Evolutionary conservation across 2,888 invertebrate genomes (phyloP).

Genomic region (Byasa hedistus): DNA sequence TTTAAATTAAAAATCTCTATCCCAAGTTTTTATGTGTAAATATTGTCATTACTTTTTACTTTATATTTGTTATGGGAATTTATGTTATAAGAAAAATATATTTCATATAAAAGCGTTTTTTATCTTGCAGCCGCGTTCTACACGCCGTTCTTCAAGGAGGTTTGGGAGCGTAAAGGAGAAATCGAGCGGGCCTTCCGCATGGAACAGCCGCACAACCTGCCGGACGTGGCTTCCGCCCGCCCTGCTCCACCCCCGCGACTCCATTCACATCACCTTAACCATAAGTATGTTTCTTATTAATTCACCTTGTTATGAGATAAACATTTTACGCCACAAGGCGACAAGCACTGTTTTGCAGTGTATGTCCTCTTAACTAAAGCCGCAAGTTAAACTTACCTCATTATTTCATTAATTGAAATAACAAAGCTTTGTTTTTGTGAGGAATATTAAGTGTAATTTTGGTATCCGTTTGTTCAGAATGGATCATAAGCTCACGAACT

Average conservation of each 20-base stretch:
- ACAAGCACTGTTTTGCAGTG: no score
- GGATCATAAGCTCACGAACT: conserved; percentile 74
- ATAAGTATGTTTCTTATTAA: conserved; percentile 53
- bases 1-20: no score
- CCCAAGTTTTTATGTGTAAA: no score
- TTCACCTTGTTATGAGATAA: no score
- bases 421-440: neutral
- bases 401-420: no score
- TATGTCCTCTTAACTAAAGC: no score
- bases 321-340: no score
- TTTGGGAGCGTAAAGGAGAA: conserved; percentile 97
- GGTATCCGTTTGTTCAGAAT: conserved; percentile 50
- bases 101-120: neutral
- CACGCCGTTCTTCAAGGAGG: conserved; percentile 97
- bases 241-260: conserved; percentile 86
- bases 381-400: no score
- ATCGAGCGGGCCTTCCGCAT: conserved; percentile 95
- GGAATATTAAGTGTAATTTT: neutral
- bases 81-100: no score
- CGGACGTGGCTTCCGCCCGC: conserved; percentile 82
- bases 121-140: conserved; percentile 89
- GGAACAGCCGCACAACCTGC: conserved; percentile 85
- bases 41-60: no score
- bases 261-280: conserved; percentile 89
- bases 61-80: no score